A percentile compares a stretch with the other conserved stretches of the same genome.
Evolutionary conservation across 2,113 vertebrate species (phyloP).

Genomic region (Prionailurus bengalensis): DNA sequence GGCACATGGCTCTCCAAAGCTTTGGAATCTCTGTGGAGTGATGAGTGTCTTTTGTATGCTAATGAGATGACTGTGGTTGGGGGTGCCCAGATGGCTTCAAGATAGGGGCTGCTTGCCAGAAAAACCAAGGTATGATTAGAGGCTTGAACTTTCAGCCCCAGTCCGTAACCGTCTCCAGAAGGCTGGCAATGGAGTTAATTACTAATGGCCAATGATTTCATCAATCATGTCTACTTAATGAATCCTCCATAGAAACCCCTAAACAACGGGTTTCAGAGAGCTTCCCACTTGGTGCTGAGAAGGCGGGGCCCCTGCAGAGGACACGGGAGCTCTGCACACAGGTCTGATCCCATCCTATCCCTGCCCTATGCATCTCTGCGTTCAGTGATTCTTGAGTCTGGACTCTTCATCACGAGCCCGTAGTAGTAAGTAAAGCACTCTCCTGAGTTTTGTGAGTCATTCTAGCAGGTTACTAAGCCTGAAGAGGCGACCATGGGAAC

Average conservation of each 20-base stretch:
- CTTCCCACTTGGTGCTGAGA: background rate
- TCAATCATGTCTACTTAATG: background rate
- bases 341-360: background rate
- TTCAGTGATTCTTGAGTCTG: background rate
- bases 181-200: background rate
- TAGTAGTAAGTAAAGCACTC: background rate
- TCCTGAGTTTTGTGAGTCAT: background rate
- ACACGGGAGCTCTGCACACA: rapidly evolving
- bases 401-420: background rate
- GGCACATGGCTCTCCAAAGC: background rate
- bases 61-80: background rate
- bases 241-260: background rate
- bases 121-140: background rate
- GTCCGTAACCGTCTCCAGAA: background rate
- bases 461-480: background rate
- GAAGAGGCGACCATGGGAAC: background rate
- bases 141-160: too few species aligned
- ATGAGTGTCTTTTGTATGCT: background rate
- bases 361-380: background rate
- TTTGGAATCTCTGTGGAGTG: background rate
- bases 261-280: background rate
- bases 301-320: background rate
- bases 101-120: background rate
- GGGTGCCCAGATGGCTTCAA: background rate
- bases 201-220: background rate